Conservation (phyloP, 2,113 vertebrate species). For the Amazona guildingii region DNA sequence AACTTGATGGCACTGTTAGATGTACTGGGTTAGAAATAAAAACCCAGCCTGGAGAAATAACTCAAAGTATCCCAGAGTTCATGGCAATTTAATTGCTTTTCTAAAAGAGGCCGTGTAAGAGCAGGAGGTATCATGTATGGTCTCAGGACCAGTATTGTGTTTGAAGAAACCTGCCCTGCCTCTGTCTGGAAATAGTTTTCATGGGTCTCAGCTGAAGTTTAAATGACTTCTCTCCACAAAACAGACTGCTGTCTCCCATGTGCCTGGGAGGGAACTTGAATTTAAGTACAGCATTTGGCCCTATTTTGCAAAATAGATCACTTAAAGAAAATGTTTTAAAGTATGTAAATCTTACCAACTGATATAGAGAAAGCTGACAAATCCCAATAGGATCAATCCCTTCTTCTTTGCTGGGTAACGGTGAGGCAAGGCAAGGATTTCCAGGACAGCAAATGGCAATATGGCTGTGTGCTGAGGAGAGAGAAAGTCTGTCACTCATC, state of each 20-base stretch:
- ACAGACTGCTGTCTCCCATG: neutral
- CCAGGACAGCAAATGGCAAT: conserved; percentile 63
- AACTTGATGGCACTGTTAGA: neutral
- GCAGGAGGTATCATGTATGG: neutral
- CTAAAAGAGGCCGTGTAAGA: neutral
- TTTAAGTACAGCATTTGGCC: neutral
- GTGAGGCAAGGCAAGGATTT: conserved; percentile 62
- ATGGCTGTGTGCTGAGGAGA: conserved; percentile 70
- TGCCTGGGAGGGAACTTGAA: neutral
- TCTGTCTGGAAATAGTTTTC: neutral
- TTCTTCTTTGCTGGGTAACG: conserved; percentile 70
- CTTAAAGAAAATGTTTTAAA: neutral
- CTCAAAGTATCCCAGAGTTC: neutral
- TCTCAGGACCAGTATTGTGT: neutral
- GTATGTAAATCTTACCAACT: conserved; percentile 67
- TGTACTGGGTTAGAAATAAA: neutral
- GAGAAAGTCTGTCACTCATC: neutral
- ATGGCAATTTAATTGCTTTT: neutral
- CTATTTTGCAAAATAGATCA: neutral
- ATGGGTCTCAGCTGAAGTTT: neutral
- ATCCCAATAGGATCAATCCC: conserved; percentile 59
- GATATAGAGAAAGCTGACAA: conserved; percentile 37
- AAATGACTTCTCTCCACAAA: neutral
- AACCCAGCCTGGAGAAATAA: neutral
- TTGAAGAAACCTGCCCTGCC: neutral